Conservation (phyloP, 2,888 invertebrate species). For the Zelleria hepariella region DNA sequence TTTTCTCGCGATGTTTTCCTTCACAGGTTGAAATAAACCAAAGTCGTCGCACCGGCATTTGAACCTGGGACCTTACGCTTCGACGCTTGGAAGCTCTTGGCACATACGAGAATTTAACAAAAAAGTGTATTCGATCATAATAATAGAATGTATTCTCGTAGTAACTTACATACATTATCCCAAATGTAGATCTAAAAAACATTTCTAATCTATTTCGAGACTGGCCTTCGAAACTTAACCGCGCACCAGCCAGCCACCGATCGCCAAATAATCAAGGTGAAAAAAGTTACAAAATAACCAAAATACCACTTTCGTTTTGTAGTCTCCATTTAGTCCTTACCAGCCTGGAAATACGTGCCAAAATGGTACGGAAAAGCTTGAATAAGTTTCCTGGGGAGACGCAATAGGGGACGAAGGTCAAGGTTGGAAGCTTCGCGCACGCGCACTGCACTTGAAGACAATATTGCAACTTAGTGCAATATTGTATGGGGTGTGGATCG, state of each 20-base stretch:
- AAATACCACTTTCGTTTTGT: no score
- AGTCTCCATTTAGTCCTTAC: not conserved
- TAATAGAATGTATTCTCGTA: no score
- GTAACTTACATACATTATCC: not conserved
- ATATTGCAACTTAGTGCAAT: not conserved
- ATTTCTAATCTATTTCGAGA: not conserved
- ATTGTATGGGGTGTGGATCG: not conserved
- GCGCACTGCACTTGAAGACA: slow-evolving; percentile 35
- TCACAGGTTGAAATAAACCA: no score
- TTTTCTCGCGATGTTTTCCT: no score
- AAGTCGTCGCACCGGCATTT: no score
- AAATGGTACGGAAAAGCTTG: not conserved
- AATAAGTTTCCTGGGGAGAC: not conserved
- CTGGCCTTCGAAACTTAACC: not conserved
- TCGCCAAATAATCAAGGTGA: not conserved
- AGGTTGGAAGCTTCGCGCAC: slow-evolving; percentile 43
- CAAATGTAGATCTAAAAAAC: not conserved
- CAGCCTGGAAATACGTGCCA: not conserved
- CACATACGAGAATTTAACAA: no score
- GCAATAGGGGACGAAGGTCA: slow-evolving; percentile 44
- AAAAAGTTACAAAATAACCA: not conserved
- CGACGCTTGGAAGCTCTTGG: no score
- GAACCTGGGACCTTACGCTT: no score
- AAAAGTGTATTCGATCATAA: no score
- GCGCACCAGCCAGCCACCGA: slow-evolving; percentile 8